Evolutionary conservation across 2,797 vertebrate genomes (phyloP).

Genomic region (Potorous gilbertii): DNA sequence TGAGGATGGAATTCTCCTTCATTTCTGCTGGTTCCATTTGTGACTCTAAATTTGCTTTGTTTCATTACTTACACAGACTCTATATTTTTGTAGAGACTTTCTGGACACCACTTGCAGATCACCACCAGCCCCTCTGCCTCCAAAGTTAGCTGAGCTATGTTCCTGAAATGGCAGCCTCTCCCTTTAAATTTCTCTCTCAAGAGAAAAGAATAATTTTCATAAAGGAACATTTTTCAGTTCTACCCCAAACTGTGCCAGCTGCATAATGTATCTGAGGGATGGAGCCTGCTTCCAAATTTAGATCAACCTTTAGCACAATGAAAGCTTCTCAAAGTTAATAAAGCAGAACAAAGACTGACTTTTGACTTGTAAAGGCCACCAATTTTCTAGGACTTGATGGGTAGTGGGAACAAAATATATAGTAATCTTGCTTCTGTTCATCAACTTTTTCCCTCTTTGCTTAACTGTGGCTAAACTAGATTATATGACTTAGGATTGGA

Average conservation of each 20-base stretch:
- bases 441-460: neutral
- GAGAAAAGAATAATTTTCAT: constrained; percentile 75
- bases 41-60: constrained; percentile 67
- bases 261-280: constrained; percentile 79
- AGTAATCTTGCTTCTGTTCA: constrained; percentile 28
- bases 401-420: constrained; percentile 64
- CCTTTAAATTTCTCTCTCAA: constrained; percentile 71
- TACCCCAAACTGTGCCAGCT: constrained; percentile 73
- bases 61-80: constrained; percentile 76
- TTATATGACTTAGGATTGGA: neutral
- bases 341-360: constrained; percentile 69
- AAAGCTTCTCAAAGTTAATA: constrained; percentile 70
- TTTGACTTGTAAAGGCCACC: constrained; percentile 74
- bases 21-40: constrained; percentile 67
- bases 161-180: constrained; percentile 78
- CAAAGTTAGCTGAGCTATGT: constrained; percentile 74
- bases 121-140: constrained; percentile 37
- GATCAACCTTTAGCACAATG: constrained; percentile 74
- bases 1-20: constrained; percentile 71
- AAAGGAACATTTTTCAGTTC: constrained; percentile 80
- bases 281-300: constrained; percentile 80
- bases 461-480: neutral
- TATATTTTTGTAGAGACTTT: constrained; percentile 79
- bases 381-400: constrained; percentile 68
- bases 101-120: constrained; percentile 69